phyloP scores from a whole-genome alignment of 2,888 invertebrate genomes.

The Volucella inanis region DNA sequence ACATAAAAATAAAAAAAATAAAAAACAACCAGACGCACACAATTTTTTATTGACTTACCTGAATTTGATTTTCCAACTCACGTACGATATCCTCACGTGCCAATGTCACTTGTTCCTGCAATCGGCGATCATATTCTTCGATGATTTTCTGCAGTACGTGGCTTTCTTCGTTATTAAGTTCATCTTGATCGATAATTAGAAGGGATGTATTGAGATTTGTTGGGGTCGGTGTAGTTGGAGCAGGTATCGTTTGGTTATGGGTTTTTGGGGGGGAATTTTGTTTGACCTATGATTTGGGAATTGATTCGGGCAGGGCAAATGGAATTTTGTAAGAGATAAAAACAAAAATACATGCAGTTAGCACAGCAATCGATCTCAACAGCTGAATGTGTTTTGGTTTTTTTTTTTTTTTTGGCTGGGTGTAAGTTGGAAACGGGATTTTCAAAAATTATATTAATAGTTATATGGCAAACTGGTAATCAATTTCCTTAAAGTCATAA shows the following conservation, averaged over 20 bases:
- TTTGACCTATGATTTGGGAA: slow-evolving; percentile 44
- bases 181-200: slow-evolving; percentile 82
- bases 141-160: slow-evolving; percentile 82
- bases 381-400: slow-evolving; percentile 36
- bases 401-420: slow-evolving; percentile 31
- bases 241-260: slow-evolving; percentile 36
- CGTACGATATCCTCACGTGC: slow-evolving; percentile 88
- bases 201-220: slow-evolving; percentile 77
- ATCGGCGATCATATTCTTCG: slow-evolving; percentile 84
- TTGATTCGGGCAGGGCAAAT: slow-evolving; percentile 6
- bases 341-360: slow-evolving; percentile 80
- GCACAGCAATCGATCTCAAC: slow-evolving; percentile 73
- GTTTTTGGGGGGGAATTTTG: slow-evolving; percentile 35
- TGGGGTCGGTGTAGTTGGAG: slow-evolving; percentile 17
- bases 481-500: no score
- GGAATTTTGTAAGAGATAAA: slow-evolving; percentile 76
- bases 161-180: slow-evolving; percentile 81
- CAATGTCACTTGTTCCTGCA: slow-evolving; percentile 86
- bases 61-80: slow-evolving; percentile 89
- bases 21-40: neutral
- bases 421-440: slow-evolving; percentile 30
- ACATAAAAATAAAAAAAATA: slow-evolving; percentile 11
- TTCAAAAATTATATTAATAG: neutral
- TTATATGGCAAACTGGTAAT: no score
- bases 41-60: slow-evolving; percentile 84